A percentile compares a stretch with the other conserved stretches of the same genome.
Evolutionary conservation across 2,888 invertebrate species (phyloP).

Genomic region (Hypercompe scribonia): DNA sequence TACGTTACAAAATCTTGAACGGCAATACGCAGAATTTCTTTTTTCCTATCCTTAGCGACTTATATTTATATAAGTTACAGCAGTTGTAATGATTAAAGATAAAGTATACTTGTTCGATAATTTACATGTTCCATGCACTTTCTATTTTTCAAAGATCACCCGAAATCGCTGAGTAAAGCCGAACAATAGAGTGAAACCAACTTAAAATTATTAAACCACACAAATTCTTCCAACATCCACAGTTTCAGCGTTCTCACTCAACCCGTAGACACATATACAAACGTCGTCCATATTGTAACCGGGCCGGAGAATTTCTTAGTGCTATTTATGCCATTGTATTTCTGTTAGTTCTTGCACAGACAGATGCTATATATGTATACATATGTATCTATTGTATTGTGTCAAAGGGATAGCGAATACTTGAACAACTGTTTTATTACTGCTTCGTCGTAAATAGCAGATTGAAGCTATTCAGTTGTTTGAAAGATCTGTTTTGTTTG

Average conservation of each 20-base stretch:
- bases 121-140: too few relatives aligned
- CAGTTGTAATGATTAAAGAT: too few relatives aligned
- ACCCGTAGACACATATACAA: slow-evolving; percentile 36
- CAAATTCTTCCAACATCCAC: slow-evolving; percentile 22
- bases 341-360: slow-evolving; percentile 38
- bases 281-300: slow-evolving; percentile 49
- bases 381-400: slow-evolving; percentile 1
- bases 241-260: slow-evolving; percentile 40
- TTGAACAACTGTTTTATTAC: slow-evolving; percentile 22
- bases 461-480: slow-evolving; percentile 15
- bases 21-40: too few relatives aligned
- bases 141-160: too few relatives aligned
- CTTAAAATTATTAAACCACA: neutral
- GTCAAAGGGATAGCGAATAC: slow-evolving; percentile 17
- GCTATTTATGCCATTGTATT: slow-evolving; percentile 57
- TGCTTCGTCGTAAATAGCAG: slow-evolving; percentile 6
- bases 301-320: slow-evolving; percentile 45
- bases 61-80: too few relatives aligned
- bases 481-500: neutral
- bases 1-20: too few relatives aligned
- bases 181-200: too few relatives aligned
- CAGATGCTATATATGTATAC: slow-evolving; percentile 16
- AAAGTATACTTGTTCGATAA: too few relatives aligned
- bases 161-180: too few relatives aligned
- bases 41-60: too few relatives aligned